Conservation (phyloP, 2,113 vertebrate species). For the Toxostoma redivivum region DNA sequence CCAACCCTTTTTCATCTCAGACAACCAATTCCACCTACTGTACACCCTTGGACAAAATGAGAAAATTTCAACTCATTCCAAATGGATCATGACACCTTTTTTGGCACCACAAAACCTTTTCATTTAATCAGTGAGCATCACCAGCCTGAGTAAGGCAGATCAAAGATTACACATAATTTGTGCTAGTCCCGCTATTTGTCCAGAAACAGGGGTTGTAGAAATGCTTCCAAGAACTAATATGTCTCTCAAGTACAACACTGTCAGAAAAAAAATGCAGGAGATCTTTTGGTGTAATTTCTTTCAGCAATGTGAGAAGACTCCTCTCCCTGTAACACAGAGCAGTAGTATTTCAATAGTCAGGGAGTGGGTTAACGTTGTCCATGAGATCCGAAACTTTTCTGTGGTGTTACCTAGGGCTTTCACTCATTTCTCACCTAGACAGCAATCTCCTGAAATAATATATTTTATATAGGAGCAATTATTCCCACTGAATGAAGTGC, state of each 20-base stretch:
- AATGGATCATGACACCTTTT: background rate
- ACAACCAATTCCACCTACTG: fast-evolving
- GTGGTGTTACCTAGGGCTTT: background rate
- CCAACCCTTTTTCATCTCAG: background rate
- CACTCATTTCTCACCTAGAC: background rate
- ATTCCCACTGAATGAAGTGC: background rate
- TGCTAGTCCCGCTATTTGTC: background rate
- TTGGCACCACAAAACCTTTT: background rate
- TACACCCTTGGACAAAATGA: background rate
- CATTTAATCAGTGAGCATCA: background rate
- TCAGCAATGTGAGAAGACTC: background rate
- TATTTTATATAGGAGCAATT: background rate
- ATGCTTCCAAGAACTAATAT: background rate
- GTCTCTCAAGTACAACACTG: background rate
- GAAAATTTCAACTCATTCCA: background rate
- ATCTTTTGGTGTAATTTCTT: background rate
- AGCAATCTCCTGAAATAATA: background rate
- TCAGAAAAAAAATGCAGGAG: background rate
- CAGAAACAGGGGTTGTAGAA: background rate
- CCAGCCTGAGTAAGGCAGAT: background rate
- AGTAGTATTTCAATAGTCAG: background rate
- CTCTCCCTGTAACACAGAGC: background rate
- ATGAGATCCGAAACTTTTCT: background rate
- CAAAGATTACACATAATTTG: background rate
- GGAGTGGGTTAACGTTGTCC: background rate